phyloP scores from a whole-genome alignment of 2,113 vertebrate genomes.

The Cinclus mexicanus region DNA sequence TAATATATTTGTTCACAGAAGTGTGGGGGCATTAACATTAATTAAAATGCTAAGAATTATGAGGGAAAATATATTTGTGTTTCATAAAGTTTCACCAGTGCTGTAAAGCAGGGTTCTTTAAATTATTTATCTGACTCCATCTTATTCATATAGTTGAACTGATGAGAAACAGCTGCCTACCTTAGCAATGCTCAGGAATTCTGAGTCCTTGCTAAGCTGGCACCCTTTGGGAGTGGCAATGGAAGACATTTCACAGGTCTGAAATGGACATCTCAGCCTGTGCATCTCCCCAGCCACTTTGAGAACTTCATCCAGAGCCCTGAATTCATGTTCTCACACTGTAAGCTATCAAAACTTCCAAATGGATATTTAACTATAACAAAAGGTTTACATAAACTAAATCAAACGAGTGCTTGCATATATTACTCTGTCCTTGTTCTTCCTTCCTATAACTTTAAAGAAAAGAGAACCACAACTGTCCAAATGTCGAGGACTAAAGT shows the following conservation, averaged over 20 bases:
- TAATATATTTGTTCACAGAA: neutral
- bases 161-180: neutral
- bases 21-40: rapidly evolving
- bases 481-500: neutral
- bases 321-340: neutral
- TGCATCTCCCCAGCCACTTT: neutral
- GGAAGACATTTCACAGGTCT: neutral
- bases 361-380: neutral
- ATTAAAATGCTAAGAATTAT: neutral
- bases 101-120: neutral
- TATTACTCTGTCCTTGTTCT: neutral
- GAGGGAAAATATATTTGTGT: neutral
- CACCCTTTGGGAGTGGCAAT: neutral
- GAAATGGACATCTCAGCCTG: neutral
- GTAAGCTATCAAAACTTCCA: neutral
- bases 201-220: neutral
- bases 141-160: neutral
- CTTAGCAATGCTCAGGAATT: neutral
- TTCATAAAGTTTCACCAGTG: neutral
- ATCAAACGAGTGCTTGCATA: neutral
- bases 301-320: neutral
- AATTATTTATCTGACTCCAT: neutral
- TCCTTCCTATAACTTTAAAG: neutral
- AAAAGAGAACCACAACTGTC: neutral
- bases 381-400: neutral